These are phyloP conservation scores for Propsilocerus akamusi DNA, from an alignment of 1,140 invertebrate species.

Conservation along the genomic window DNA sequence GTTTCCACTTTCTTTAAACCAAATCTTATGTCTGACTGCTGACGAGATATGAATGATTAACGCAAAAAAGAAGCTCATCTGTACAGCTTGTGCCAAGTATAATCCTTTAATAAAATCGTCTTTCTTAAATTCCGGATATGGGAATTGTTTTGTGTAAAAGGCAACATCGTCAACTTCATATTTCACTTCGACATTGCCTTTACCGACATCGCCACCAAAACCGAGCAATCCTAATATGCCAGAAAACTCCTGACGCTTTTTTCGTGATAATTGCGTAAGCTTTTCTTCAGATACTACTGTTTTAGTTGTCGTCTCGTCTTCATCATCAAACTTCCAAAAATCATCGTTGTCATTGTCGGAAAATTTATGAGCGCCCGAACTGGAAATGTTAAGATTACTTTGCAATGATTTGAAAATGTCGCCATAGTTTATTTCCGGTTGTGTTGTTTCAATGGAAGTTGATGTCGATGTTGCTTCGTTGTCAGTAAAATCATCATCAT, in stretches of 20 bases:
- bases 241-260: background rate
- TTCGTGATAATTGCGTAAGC: too few relatives aligned
- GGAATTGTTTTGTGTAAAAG: slow-evolving; percentile 41
- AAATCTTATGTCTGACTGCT: slow-evolving; percentile 36
- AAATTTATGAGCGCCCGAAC: background rate
- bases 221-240: background rate
- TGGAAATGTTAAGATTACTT: background rate
- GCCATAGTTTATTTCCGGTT: background rate
- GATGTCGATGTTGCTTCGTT: background rate
- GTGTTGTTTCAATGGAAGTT: background rate
- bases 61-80: slow-evolving; percentile 39
- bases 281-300: background rate
- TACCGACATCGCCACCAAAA: background rate
- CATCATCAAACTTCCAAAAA: background rate
- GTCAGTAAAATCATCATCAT: too few relatives aligned
- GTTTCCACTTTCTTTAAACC: slow-evolving; percentile 43
- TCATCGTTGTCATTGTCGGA: background rate
- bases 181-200: slow-evolving; percentile 7
- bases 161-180: slow-evolving; percentile 26
- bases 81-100: slow-evolving; percentile 39
- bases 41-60: slow-evolving; percentile 39
- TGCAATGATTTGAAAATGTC: too few relatives aligned
- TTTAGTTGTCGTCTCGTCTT: background rate
- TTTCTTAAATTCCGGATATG: slow-evolving; percentile 42
- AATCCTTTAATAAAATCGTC: slow-evolving; percentile 39